Evolutionary conservation across 1,140 invertebrate species (phyloP), one percentile per base, ranked within the genome.

Genomic region (Drosophila bipectinata): DNA sequence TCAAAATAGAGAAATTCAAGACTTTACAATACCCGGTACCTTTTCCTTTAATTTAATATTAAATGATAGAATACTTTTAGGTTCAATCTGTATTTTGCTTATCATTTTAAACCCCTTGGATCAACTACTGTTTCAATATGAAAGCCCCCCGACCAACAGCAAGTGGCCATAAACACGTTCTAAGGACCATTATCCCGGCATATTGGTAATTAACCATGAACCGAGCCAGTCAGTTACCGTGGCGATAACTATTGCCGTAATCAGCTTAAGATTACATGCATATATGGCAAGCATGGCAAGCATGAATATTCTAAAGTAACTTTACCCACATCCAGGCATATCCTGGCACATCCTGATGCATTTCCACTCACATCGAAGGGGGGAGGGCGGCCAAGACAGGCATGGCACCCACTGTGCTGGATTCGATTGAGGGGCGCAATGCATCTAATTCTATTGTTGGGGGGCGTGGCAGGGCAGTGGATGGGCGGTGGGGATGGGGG

Each of bases 161-260:
- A 1, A 14, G 30, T 32, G 7, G 10, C 34, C 34, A 37, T 37
- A 37, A 37, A 12, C 34, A 4, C 10, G 10, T 12, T 37, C 14
- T 14, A 4, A 44, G 41, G 14, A 18, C 44, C 18, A 44, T 21
- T 47, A 47, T 47, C 18, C 44, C 9, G 14, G 15, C 41, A 45
- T 15, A 2, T 18, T 8, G n/a, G 41, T 39, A 69, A 54, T 68
- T 30, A 68, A 10, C 24, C 10, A 14, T 6, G 10, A 14, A 30
- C 24, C 24, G 48, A 24, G 34, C 26, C 10, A 34, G 15, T 56
- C 21, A 28, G 26, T 24, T 66, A 67, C 61, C 64, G 47, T 45
- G 15, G 30, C 48, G 28, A 64, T 39, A 67, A 62, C 57, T 49
- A 26, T 47, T 52, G 47, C 5, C 60, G 32, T 67, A 67, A 67